A percentile compares a stretch with the other conserved stretches of the same genome.
These are phyloP conservation scores for Capitulum mitella DNA, from an alignment of 2,888 invertebrate genomes.

Conservation along the genomic window DNA sequence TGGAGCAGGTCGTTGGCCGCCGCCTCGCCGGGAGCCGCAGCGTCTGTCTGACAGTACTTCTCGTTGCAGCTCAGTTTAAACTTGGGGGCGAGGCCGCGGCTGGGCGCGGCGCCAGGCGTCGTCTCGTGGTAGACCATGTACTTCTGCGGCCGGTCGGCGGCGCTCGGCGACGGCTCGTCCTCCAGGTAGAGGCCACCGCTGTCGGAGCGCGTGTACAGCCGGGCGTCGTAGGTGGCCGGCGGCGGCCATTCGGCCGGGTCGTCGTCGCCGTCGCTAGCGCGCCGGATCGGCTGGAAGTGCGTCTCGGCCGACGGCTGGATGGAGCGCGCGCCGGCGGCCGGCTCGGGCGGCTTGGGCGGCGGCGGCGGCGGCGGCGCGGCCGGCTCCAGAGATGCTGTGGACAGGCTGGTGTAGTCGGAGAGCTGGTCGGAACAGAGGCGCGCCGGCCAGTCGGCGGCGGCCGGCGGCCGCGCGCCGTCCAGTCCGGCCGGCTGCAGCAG, in stretches of 20 bases:
- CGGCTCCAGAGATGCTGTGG: neutral
- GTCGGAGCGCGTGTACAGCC: constrained; percentile 58
- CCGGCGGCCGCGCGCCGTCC: neutral
- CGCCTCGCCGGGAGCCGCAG: constrained; percentile 31
- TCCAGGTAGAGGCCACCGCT: constrained; percentile 57
- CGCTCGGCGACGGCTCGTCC: constrained; percentile 43
- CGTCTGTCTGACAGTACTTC: constrained; percentile 54
- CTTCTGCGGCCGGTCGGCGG: constrained; percentile 36
- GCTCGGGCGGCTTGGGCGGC: constrained; percentile 11
- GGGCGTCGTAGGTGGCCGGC: constrained; percentile 56
- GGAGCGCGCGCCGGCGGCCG: constrained; percentile 55
- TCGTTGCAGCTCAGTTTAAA: constrained; percentile 57
- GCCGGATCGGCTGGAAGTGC: constrained; percentile 74
- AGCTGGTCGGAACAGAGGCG: too few species aligned
- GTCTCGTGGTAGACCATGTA: constrained; percentile 49
- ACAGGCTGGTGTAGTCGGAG: neutral
- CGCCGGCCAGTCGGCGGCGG: neutral
- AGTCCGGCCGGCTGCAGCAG: neutral
- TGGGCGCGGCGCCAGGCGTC: constrained; percentile 38
- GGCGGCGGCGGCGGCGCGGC: neutral
- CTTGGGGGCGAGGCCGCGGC: constrained; percentile 54
- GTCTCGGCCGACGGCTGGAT: constrained; percentile 60
- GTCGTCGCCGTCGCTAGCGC: constrained; percentile 45
- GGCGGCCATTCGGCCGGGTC: constrained; percentile 62
- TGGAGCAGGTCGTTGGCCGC: constrained; percentile 7